phyloP scores from a whole-genome alignment of 1,140 invertebrate species.

The Hypsibius dujardini region DNA sequence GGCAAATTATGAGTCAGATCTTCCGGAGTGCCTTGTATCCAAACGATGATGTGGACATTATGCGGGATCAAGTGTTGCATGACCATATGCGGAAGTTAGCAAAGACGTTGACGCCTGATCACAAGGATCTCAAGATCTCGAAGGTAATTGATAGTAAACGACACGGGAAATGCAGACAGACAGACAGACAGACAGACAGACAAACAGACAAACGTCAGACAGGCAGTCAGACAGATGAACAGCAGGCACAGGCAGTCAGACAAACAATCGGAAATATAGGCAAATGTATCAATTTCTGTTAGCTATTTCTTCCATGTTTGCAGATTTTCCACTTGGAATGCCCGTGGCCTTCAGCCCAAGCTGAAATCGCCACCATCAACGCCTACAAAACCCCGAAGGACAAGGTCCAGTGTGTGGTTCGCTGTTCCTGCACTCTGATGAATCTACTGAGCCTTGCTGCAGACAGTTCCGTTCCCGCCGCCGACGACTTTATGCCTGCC shows the following conservation, averaged over 20 bases:
- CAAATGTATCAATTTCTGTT: no score
- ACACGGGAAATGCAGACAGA: no score
- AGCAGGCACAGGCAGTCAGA: no score
- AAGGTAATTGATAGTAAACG: constrained; percentile 41
- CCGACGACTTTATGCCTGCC: constrained; percentile 90
- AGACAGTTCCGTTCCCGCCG: constrained; percentile 60
- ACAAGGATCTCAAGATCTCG: constrained; percentile 62
- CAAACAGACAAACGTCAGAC: no score
- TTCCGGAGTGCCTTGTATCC: constrained; percentile 85
- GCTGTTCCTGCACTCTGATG: constrained; percentile 73
- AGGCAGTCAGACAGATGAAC: no score
- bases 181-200: no score
- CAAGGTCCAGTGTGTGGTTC: constrained; percentile 68
- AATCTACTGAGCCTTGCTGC: constrained; percentile 66
- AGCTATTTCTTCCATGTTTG: constrained; percentile 17
- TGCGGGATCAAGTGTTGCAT: constrained; percentile 68
- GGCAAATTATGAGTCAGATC: constrained; percentile 58
- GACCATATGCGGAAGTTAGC: constrained; percentile 72
- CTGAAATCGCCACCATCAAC: constrained; percentile 71
- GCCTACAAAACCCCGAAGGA: constrained; percentile 84
- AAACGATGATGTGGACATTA: constrained; percentile 83
- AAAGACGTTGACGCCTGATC: constrained; percentile 55
- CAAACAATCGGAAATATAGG: no score
- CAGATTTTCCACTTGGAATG: constrained; percentile 63
- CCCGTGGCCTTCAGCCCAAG: constrained; percentile 91